Conservation (phyloP, 2,113 vertebrate genomes). For the Dermatemys mawii region DNA sequence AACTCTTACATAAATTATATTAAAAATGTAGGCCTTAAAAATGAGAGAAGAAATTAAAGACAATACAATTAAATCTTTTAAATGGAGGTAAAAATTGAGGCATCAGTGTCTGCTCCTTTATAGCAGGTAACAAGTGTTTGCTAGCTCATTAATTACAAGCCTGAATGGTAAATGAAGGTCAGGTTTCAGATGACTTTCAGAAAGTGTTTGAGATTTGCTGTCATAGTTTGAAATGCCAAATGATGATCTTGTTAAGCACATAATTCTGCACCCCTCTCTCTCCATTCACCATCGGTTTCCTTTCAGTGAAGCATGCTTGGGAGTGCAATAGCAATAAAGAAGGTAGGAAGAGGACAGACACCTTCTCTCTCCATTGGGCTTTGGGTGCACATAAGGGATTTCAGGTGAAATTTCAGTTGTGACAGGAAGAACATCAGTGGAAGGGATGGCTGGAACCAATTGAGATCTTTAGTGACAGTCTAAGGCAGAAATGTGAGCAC, state of each 20-base stretch:
- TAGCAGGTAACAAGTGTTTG: conserved; percentile 25
- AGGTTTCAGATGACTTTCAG: conserved; percentile 21
- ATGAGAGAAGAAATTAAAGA: background rate
- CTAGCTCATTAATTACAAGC: conserved; percentile 62
- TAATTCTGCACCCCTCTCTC: background rate
- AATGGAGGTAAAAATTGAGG: conserved; percentile 47
- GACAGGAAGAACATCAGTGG: background rate
- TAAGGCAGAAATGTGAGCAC: background rate
- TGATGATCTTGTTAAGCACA: background rate
- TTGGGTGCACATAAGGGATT: background rate
- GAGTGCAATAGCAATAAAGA: background rate
- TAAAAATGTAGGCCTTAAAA: conserved; percentile 6
- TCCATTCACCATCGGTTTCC: background rate
- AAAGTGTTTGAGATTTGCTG: conserved; percentile 18
- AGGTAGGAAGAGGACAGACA: background rate
- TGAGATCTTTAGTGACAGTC: background rate
- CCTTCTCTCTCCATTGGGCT: background rate
- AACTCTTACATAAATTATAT: conserved; percentile 13
- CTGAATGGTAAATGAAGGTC: conserved; percentile 44
- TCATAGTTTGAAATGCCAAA: background rate
- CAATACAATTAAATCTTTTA: conserved; percentile 65
- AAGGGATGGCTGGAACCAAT: background rate
- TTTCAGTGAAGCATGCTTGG: background rate
- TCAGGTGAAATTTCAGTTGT: background rate
- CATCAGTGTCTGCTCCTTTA: background rate